phyloP scores from a whole-genome alignment of 2,888 invertebrate species.

The Leptinotarsa tumamoca region DNA sequence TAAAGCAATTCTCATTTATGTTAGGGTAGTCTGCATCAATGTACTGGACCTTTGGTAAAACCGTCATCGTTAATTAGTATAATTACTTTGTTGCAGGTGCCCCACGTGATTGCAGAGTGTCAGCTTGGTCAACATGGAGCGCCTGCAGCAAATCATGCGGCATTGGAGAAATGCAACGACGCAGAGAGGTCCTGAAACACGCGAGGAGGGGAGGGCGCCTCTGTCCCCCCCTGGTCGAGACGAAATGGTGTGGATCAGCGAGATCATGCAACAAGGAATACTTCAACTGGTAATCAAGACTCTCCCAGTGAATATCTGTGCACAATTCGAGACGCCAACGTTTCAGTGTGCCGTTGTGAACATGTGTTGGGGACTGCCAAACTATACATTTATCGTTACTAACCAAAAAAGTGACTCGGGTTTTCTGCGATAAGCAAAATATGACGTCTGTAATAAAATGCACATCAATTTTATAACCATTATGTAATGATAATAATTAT shows the following conservation, averaged over 20 bases:
- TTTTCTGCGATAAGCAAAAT: slow-evolving; percentile 10
- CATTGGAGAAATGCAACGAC: slow-evolving; percentile 87
- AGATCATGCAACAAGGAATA: slow-evolving; percentile 75
- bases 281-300: slow-evolving; percentile 71
- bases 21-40: too few species aligned
- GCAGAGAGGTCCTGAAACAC: slow-evolving; percentile 81
- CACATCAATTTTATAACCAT: slow-evolving; percentile 53
- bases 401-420: slow-evolving; percentile 35
- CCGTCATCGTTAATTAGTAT: too few species aligned
- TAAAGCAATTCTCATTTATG: too few species aligned
- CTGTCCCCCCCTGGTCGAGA: slow-evolving; percentile 87
- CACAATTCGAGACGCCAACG: slow-evolving; percentile 13
- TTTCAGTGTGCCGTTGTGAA: slow-evolving; percentile 24
- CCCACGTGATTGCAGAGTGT: slow-evolving; percentile 85
- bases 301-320: slow-evolving; percentile 21
- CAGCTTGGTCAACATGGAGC: slow-evolving; percentile 90
- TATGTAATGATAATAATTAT: slow-evolving; percentile 56
- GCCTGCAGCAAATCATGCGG: slow-evolving; percentile 90
- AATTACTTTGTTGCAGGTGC: slow-evolving; percentile 64
- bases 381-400: slow-evolving; percentile 38
- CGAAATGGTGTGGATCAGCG: slow-evolving; percentile 89
- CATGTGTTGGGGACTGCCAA: slow-evolving; percentile 20
- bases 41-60: too few species aligned
- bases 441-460: slow-evolving; percentile 37
- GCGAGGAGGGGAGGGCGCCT: slow-evolving; percentile 83